These are phyloP conservation scores for Herminia tarsipennalis DNA, from an alignment of 2,888 invertebrate species.

Conservation along the genomic window DNA sequence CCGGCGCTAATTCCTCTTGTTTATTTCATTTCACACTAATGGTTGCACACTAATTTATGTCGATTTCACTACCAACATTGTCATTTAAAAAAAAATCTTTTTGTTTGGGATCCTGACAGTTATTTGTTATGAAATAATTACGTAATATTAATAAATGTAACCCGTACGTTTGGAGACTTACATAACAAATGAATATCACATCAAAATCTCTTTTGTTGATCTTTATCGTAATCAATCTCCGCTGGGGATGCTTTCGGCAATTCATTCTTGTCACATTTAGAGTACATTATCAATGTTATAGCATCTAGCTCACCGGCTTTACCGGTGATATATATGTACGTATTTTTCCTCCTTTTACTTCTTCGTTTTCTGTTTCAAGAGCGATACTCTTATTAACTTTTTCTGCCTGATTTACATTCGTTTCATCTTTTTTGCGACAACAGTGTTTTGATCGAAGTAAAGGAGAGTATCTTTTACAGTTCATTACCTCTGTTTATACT, in stretches of 20 bases:
- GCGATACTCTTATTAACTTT: too few species aligned
- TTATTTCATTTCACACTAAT: constrained; percentile 74
- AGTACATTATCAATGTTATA: constrained; percentile 29
- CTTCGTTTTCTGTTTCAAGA: too few species aligned
- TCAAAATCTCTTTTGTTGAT: constrained; percentile 61
- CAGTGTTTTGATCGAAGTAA: too few species aligned
- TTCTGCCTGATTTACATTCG: too few species aligned
- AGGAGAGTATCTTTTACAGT: too few species aligned
- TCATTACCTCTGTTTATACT: too few species aligned
- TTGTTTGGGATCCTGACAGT: constrained; percentile 21
- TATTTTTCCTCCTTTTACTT: too few species aligned
- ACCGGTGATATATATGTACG: not conserved
- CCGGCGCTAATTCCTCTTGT: constrained; percentile 77
- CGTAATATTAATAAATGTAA: constrained; percentile 46
- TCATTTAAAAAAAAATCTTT: constrained; percentile 37
- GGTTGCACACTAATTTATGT: constrained; percentile 54
- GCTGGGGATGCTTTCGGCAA: constrained; percentile 54
- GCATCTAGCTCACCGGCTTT: not conserved
- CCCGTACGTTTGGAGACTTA: constrained; percentile 31
- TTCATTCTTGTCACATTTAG: constrained; percentile 53
- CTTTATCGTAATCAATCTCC: constrained; percentile 66
- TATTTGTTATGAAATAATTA: constrained; percentile 43
- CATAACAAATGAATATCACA: constrained; percentile 53
- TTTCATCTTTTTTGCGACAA: too few species aligned
- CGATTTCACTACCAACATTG: constrained; percentile 58